A percentile compares a stretch with the other conserved stretches of the same genome.
These are phyloP conservation scores for Oxygymnocypris stewartii DNA, from an alignment of 2,113 vertebrate genomes.

Conservation along the genomic window DNA sequence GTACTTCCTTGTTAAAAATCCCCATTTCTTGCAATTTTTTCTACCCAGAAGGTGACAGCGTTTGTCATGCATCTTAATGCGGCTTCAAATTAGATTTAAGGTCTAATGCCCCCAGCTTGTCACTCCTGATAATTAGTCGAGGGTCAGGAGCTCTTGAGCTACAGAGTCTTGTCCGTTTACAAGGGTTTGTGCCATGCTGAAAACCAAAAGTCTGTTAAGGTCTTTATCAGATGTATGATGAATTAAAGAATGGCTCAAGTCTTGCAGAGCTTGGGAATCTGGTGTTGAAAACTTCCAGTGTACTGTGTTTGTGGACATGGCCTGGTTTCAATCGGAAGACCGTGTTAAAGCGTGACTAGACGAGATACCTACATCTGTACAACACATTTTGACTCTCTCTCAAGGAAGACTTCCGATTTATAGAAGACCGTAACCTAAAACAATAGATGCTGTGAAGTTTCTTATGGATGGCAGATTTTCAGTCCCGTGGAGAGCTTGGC, in stretches of 20 bases:
- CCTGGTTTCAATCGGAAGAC: slow-evolving; percentile 48
- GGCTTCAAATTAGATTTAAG: slow-evolving; percentile 58
- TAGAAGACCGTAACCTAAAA: slow-evolving; percentile 40
- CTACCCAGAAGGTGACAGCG: slow-evolving; percentile 49
- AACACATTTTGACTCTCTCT: slow-evolving; percentile 54
- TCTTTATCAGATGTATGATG: not conserved
- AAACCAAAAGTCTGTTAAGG: not conserved
- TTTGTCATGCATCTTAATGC: slow-evolving; percentile 69
- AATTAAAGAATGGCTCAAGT: not conserved
- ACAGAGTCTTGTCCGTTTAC: not conserved
- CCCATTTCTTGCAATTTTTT: slow-evolving; percentile 46
- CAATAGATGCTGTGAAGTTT: slow-evolving; percentile 44
- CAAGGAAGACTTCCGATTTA: slow-evolving; percentile 43
- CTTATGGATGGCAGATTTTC: slow-evolving; percentile 39
- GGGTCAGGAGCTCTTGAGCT: slow-evolving; percentile 6
- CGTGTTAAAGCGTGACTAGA: slow-evolving; percentile 43
- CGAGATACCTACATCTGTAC: slow-evolving; percentile 60
- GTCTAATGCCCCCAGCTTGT: slow-evolving; percentile 55
- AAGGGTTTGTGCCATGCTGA: not conserved
- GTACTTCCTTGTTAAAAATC: slow-evolving; percentile 62
- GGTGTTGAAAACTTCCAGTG: slow-evolving; percentile 5
- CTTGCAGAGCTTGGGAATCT: slow-evolving; percentile 3
- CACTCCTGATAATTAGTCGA: slow-evolving; percentile 62
- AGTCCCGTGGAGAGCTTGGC: slow-evolving; percentile 40
- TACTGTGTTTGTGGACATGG: slow-evolving; percentile 49